Evolutionary conservation across 2,888 invertebrate genomes (phyloP), one percentile per base, ranked within the genome.

Genomic region (Unio delphinus): DNA sequence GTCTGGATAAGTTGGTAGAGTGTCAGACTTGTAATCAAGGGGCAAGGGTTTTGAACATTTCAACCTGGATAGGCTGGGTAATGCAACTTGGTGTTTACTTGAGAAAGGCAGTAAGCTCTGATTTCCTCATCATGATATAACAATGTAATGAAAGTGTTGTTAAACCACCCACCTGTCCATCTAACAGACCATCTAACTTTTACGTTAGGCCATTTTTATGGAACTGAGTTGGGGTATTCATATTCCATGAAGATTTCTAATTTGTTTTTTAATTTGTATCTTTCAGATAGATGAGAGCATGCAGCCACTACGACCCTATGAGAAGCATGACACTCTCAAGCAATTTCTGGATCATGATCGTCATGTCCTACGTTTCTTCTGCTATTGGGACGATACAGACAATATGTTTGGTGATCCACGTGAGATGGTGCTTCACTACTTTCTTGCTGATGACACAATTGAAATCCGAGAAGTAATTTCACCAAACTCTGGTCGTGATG

Each of bases 371-470:
- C 93, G 95, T 80, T 97, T 97, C 89, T 93, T 93, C 83, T 96
- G 95, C 23, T 96, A 95, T 87, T 97, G 97, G 97, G 96, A 97
- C 86, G 96, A 97, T 87, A 92, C 94, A 1, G 92, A 93, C 18
- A 93, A 93, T 1, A 93, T 94, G 86, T 94, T 94, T 85, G 97
- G 97, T 0, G 93, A 93, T 70, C 90, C 95, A 34, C 94, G 96
- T 78, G 92, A 93, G 81, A 90, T 97, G 72, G 94, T 95, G 85
- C 91, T 98, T 20, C 94, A 94, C 85, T 97, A 95, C 87, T 96
- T 94, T 90, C 91, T 97, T 63, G 93, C 95, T 0, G 96, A 97
- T 85, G 95, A 96, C 83, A 96, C 96, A 0, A 94, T 97, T 17
- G 96, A 97, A 89, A 94, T 98, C 8, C 94, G 94, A 81, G 96